Percentiles rank a stretch among this genome's conserved stretches.
These are phyloP conservation scores for Xenus cinereus DNA, from an alignment of 2,113 vertebrate genomes.

Conservation along the genomic window DNA sequence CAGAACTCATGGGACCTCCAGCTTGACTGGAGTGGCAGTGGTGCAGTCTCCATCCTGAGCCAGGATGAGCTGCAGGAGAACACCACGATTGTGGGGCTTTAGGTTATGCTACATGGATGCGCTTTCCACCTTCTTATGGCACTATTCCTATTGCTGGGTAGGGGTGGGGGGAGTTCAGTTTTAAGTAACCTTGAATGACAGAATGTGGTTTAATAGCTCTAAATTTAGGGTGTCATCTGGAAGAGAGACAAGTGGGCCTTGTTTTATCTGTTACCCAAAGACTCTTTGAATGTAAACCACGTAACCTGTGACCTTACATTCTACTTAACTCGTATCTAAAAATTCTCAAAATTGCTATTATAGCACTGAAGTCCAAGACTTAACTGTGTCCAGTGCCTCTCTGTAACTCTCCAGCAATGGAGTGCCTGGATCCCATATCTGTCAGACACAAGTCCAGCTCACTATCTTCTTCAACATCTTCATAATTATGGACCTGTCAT, in stretches of 20 bases:
- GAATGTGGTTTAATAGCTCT: not conserved
- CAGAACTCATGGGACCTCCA: not conserved
- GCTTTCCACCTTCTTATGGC: not conserved
- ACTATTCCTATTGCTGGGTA: accelerated
- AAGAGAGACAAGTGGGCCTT: not conserved
- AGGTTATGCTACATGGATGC: not conserved
- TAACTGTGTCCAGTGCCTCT: not conserved
- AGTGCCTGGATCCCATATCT: not conserved
- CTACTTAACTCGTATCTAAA: not conserved
- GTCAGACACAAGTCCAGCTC: not conserved
- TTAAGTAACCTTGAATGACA: not conserved
- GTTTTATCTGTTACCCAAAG: not conserved
- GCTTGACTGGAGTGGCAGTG: no score
- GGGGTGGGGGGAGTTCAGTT: not conserved
- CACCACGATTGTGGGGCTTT: not conserved
- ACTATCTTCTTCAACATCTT: not conserved
- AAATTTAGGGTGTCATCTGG: not conserved
- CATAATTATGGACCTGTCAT: not conserved
- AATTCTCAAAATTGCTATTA: accelerated
- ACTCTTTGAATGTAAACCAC: not conserved
- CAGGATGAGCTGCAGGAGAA: not conserved
- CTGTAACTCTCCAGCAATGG: not conserved
- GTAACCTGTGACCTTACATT: not conserved
- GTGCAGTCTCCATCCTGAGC: not conserved
- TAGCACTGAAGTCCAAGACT: not conserved